Evolutionary conservation across 2,888 invertebrate species (phyloP), one percentile per base, ranked within the genome.

Genomic region (Cotesia congregata): DNA sequence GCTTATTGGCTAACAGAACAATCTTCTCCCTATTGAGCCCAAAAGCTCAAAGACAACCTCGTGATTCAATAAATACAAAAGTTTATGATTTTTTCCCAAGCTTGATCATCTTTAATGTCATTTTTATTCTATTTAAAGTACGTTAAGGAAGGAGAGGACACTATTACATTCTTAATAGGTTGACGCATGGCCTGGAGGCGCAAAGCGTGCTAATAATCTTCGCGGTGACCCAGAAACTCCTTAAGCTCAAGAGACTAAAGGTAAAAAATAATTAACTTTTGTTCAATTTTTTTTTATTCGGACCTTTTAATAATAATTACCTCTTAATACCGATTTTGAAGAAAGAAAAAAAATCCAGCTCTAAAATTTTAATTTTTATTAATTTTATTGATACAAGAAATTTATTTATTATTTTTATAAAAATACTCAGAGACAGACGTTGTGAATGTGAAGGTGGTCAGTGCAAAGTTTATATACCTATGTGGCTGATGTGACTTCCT

Each of bases 401-500:
- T 30, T 30, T 30, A 30, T 30, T 65, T 6, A 30, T 65, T 12
- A 20, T 62, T 65, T 65, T 65, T 65, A 30, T 12, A 12, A 30
- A 65, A 20, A 65, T 20, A 30, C 20, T 65, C 38, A 62, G 7
- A 65, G 70, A 70, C 38, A 20, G 62, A 39, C 38, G 1, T 7
- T 20, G 62, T 68, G 67, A 74, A 77, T 62, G 64, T 76, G 79
- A 80, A 86, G 85, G 85, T 85, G 85, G 83, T 84, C 79, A 72
- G 75, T 78, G 78, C 50, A 50, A 50, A 84, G 83, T 84, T 83
- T 83, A 80, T 85, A 85, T 86, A 85, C 85, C 85, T 86, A 86
- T 86, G 84, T 85, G 85, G 71, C 79, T 82, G 82, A 89, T 88
- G 88, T 88, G 89, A 89, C 89, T 89, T 89, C 89, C 89, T 89